Percentiles rank a stretch among this genome's conserved stretches.
Evolutionary conservation across 2,888 invertebrate genomes (phyloP).

Genomic region (Xylophagus ater): DNA sequence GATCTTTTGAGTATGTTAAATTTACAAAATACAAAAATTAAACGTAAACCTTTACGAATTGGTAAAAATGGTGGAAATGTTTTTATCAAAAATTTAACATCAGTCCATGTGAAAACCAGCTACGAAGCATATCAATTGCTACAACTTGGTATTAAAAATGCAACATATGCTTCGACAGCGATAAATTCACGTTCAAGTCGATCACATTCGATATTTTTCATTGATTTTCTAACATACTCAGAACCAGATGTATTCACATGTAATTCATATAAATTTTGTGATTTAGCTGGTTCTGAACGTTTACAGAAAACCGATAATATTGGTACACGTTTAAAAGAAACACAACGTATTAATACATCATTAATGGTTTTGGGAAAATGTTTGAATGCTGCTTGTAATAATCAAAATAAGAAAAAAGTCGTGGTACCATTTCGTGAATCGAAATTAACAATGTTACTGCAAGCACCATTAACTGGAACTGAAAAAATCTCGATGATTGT

Average conservation of each 20-base stretch:
- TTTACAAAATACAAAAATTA: slow-evolving; percentile 25
- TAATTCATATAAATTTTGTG: slow-evolving; percentile 70
- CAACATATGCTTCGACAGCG: slow-evolving; percentile 59
- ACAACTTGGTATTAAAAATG: slow-evolving; percentile 55
- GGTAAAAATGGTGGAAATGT: slow-evolving; percentile 37
- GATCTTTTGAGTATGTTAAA: slow-evolving; percentile 60
- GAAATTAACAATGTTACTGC: slow-evolving; percentile 76
- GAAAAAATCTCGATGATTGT: slow-evolving; percentile 60
- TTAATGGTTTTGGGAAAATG: slow-evolving; percentile 74
- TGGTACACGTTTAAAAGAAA: slow-evolving; percentile 66
- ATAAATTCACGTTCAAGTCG: slow-evolving; percentile 74
- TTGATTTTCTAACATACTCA: slow-evolving; percentile 50
- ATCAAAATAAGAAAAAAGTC: slow-evolving; percentile 24
- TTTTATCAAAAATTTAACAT: slow-evolving; percentile 40
- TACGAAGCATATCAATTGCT: too few relatives aligned
- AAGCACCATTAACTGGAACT: too few relatives aligned
- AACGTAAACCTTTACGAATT: too few relatives aligned
- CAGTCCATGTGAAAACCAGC: slow-evolving; percentile 42
- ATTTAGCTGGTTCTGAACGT: slow-evolving; percentile 83
- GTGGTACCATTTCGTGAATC: slow-evolving; percentile 54
- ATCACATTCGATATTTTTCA: slow-evolving; percentile 81
- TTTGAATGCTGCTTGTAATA: slow-evolving; percentile 47
- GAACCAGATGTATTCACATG: slow-evolving; percentile 30
- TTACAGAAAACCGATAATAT: slow-evolving; percentile 58
- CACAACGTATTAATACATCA: slow-evolving; percentile 80